Evolutionary conservation across 2,113 vertebrate genomes (phyloP).

Genomic region (Dromiciops gliroides): DNA sequence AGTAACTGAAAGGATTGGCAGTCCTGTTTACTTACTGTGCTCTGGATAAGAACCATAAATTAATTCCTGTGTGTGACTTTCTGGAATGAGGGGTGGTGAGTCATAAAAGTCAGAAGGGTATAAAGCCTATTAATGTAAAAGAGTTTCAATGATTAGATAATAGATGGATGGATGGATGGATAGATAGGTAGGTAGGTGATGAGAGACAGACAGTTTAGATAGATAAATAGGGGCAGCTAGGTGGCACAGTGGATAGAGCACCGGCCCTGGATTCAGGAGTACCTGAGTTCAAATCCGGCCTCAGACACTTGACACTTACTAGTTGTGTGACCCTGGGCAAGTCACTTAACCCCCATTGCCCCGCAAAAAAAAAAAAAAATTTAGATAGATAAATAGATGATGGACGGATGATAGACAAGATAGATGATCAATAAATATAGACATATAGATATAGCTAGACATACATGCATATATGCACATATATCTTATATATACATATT

Average conservation of each 20-base stretch:
- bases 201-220: not conserved
- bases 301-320: too few relatives aligned
- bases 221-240: not conserved
- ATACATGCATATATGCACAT: not conserved
- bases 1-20: conserved; percentile 77
- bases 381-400: not conserved
- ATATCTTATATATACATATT: not conserved
- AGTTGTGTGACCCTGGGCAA: too few relatives aligned
- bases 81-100: conserved; percentile 79
- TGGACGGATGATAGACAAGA: too few relatives aligned
- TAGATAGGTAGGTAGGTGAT: not conserved
- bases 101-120: conserved; percentile 57
- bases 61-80: conserved; percentile 78
- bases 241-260: too few relatives aligned
- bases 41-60: conserved; percentile 73
- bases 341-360: too few relatives aligned
- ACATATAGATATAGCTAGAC: not conserved
- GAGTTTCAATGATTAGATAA: not conserved
- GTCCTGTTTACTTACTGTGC: conserved; percentile 83
- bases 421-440: too few relatives aligned
- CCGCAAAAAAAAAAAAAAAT: too few relatives aligned
- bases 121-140: not conserved
- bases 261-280: too few relatives aligned
- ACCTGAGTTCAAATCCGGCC: too few relatives aligned
- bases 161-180: not conserved